Percentiles rank a stretch among this genome's conserved stretches.
Evolutionary conservation across 2,797 vertebrate species (phyloP).

Genomic region (Malacoraja senta): DNA sequence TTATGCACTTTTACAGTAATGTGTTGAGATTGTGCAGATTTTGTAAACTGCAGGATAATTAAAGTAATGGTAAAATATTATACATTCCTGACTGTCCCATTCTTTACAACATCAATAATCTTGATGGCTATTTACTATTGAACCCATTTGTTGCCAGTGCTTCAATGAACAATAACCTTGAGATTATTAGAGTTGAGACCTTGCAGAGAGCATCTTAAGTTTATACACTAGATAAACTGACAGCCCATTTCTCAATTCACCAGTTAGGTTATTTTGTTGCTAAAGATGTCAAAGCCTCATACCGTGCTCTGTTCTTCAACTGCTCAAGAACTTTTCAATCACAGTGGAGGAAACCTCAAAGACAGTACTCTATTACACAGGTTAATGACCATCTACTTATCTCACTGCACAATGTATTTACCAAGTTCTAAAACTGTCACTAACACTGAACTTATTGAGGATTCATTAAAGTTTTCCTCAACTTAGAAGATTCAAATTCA

Average conservation of each 20-base stretch:
- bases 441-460: background rate
- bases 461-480: background rate
- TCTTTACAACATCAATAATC: background rate
- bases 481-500: background rate
- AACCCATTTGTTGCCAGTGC: background rate
- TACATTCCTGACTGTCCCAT: background rate
- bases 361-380: background rate
- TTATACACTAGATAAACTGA: background rate
- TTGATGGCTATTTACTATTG: background rate
- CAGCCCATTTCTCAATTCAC: constrained; percentile 17
- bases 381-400: constrained; percentile 1
- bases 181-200: background rate
- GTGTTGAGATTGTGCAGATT: background rate
- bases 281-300: background rate
- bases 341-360: background rate
- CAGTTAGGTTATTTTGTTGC: background rate
- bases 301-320: background rate
- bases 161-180: background rate
- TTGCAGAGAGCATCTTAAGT: background rate
- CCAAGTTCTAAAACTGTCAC: background rate
- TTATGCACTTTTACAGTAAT: background rate
- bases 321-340: background rate
- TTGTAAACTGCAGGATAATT: background rate
- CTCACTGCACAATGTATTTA: background rate
- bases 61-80: background rate